Base-by-base conservation (phyloP, 2,113 vertebrate species). In the Pterocles burchelli region DNA sequence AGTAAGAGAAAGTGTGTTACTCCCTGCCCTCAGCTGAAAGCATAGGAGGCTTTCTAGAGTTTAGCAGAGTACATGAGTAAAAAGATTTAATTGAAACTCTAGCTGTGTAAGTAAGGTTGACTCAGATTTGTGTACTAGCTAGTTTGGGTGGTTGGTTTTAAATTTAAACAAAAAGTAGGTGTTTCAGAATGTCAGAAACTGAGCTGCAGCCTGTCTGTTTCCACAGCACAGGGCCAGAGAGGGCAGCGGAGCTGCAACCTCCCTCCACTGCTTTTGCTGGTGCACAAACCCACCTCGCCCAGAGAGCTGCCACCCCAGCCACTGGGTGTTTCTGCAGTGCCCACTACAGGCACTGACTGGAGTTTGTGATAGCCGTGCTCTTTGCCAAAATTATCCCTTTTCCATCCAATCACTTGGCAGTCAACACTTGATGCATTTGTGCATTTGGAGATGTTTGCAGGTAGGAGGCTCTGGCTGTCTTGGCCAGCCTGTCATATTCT, bases 211-310 rank as follows among this genome's bases (percentile, higher is more conserved):
- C 26, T 45, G 26, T 4, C 31, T 17, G 26, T 45, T 26, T 72
- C 36, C 54, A 29, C 22, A n/a, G 17, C 12, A 19, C 7, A 28
- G 26, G 14, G 45, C 4, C 12, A 49, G 75, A 43, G 54, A 61
- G 31, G 11, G 18, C 54, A 85, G 62, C 11, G n/a, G 36, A 45
- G 3, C 38, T 85, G 45, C 52, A 68, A 2, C 22, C 11, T 68
- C 29, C 9, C 0, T 1, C 8, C 1, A 2, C 38, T 38, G 24
- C 43, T 52, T 41, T 19, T 63, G 12, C 26, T 62, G 21, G 5
- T 51, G 21, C 28, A 24, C 6, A 12, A 45, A 2, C 6, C 9
- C 2, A 1, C 54, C 58, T 76, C 3, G 13, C 11, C 12, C 8
- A 17, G 17, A 43, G 5, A n/a, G 8, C 31, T 78, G 34, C 41